These are phyloP conservation scores for Forbesichthys agassizii DNA, from an alignment of 2,113 vertebrate genomes.

Conservation along the genomic window DNA sequence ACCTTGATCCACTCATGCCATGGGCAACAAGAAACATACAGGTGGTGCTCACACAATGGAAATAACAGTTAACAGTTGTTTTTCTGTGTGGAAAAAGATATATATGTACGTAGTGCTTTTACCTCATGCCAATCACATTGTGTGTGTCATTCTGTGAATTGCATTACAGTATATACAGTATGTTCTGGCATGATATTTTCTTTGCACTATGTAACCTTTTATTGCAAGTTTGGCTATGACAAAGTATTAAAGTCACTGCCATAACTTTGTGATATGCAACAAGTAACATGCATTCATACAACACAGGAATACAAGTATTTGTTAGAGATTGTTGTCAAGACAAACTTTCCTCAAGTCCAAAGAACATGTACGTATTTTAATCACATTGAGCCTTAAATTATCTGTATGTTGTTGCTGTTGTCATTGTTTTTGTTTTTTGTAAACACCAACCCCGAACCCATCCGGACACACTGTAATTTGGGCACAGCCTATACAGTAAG, in stretches of 20 bases:
- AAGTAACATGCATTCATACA: slow-evolving; percentile 15
- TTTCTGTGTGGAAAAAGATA: no score
- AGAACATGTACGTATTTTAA: slow-evolving; percentile 22
- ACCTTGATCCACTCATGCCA: slow-evolving; percentile 21
- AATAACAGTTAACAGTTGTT: not conserved
- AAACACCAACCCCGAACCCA: not conserved
- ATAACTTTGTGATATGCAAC: not conserved
- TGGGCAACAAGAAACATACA: not conserved
- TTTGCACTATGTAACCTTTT: no score
- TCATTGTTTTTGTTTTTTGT: no score
- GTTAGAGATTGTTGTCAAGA: slow-evolving; percentile 35
- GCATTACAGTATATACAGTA: no score
- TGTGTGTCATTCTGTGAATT: not conserved
- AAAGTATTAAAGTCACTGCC: no score
- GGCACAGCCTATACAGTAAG: not conserved
- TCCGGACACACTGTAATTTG: not conserved
- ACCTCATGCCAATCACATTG: not conserved
- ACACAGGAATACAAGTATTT: slow-evolving; percentile 11
- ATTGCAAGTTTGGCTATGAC: no score
- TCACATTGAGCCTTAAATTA: slow-evolving; percentile 25
- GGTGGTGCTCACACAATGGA: not conserved
- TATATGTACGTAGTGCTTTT: no score
- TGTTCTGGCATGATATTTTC: no score
- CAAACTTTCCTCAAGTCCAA: slow-evolving; percentile 36
- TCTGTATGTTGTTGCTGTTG: not conserved